Percentiles rank a stretch among this genome's conserved stretches.
phyloP scores from a whole-genome alignment of 2,113 vertebrate species.

The Actenoides lindsayi region DNA sequence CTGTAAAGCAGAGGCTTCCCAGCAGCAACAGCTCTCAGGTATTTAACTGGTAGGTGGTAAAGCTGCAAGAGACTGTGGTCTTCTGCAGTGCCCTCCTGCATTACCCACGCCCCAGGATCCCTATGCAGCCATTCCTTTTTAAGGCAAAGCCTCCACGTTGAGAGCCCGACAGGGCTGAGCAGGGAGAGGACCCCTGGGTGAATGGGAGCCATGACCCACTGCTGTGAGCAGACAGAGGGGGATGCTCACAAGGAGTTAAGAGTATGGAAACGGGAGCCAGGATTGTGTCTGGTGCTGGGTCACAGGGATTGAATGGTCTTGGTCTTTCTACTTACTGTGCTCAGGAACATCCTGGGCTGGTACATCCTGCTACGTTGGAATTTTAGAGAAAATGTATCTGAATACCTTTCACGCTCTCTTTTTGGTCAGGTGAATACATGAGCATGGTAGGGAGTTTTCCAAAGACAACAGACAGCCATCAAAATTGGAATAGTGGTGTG shows the following conservation, averaged over 20 bases:
- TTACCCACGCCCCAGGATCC: background rate
- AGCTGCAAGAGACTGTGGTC: background rate
- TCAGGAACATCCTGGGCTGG: background rate
- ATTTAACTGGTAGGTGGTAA: background rate
- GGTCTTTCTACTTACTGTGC: background rate
- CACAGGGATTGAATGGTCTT: accelerated
- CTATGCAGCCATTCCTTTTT: background rate
- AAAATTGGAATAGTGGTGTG: background rate
- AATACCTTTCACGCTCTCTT: accelerated
- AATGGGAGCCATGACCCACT: background rate
- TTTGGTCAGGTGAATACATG: background rate
- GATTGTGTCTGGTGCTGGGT: background rate
- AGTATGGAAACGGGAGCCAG: background rate
- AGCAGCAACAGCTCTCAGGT: background rate
- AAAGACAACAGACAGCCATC: background rate
- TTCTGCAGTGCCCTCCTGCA: background rate
- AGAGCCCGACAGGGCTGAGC: background rate
- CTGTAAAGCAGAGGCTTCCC: background rate
- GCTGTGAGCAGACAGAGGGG: background rate
- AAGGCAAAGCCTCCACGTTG: background rate
- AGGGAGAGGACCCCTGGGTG: background rate
- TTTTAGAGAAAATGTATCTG: background rate
- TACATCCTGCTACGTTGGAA: background rate
- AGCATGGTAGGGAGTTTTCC: background rate
- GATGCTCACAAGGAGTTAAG: background rate